phyloP scores from a whole-genome alignment of 2,113 vertebrate species.

The Daphoenositta chrysoptera region DNA sequence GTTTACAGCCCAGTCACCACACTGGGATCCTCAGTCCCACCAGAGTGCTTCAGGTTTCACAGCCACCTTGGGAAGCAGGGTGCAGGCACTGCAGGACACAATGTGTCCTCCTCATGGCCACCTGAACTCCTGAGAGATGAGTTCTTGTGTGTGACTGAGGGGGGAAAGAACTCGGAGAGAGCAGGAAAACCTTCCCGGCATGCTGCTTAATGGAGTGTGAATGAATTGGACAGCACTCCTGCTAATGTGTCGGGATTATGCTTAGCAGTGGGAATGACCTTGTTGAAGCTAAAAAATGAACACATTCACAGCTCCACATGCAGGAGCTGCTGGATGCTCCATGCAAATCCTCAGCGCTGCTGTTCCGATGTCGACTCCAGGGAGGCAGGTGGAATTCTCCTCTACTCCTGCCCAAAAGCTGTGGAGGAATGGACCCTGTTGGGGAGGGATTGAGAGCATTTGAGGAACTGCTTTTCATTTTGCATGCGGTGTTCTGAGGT shows the following conservation, averaged over 20 bases:
- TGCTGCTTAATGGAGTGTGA: conserved; percentile 41
- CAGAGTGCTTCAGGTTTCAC: neutral
- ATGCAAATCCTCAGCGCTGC: neutral
- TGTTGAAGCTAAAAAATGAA: conserved; percentile 31
- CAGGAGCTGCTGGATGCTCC: neutral
- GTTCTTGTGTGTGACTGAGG: neutral
- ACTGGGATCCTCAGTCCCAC: neutral
- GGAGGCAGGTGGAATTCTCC: fast-evolving
- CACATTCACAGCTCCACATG: neutral
- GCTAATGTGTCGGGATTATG: neutral
- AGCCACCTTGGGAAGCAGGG: neutral
- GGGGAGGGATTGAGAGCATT: fast-evolving
- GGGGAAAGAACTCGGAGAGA: neutral
- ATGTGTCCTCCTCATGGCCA: neutral
- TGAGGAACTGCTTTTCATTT: neutral
- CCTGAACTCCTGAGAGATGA: neutral
- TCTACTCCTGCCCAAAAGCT: neutral
- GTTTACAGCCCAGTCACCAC: neutral
- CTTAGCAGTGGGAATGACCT: conserved; percentile 46
- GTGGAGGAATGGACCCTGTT: neutral
- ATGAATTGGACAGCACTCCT: conserved; percentile 18
- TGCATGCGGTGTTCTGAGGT: neutral
- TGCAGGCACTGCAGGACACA: neutral
- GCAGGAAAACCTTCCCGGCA: neutral
- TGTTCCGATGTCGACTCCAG: neutral